phyloP scores from a whole-genome alignment of 2,888 invertebrate species.

The Sipha maydis region DNA sequence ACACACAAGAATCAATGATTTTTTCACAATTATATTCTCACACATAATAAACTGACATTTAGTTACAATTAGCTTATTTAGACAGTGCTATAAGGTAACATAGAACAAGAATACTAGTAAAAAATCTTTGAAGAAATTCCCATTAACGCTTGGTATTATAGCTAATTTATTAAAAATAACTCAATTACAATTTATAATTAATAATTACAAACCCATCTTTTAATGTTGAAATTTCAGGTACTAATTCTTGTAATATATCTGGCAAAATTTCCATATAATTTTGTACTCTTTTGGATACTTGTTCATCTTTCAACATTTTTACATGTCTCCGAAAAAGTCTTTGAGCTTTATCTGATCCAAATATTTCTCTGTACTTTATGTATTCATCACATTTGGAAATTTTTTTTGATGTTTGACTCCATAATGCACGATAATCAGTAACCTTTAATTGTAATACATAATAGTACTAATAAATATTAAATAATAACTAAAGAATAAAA shows the following conservation, averaged over 20 bases:
- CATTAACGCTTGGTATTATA: too few species aligned
- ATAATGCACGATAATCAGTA: conserved; percentile 77
- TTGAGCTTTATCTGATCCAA: conserved; percentile 78
- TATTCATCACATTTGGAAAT: conserved; percentile 89
- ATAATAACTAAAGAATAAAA: not conserved
- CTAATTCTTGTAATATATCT: conserved; percentile 79
- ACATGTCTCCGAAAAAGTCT: conserved; percentile 81
- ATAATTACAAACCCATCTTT: conserved; percentile 71
- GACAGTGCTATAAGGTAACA: too few species aligned
- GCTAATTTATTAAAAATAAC: too few species aligned
- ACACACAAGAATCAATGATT: too few species aligned
- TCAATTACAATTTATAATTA: not conserved
- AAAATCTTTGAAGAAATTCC: too few species aligned
- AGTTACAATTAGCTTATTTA: too few species aligned
- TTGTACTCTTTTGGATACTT: conserved; percentile 79
- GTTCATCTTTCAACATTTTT: conserved; percentile 83
- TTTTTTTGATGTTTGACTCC: conserved; percentile 88
- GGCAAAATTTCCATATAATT: conserved; percentile 82
- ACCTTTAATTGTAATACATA: conserved; percentile 63
- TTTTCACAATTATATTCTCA: too few species aligned
- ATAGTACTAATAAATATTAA: not conserved
- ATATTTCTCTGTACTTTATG: conserved; percentile 87
- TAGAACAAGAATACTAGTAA: too few species aligned
- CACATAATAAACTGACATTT: too few species aligned
- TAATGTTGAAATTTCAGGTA: conserved; percentile 79